These are phyloP conservation scores for Hydropsyche tenuis DNA, from an alignment of 1,140 invertebrate species.

Conservation along the genomic window DNA sequence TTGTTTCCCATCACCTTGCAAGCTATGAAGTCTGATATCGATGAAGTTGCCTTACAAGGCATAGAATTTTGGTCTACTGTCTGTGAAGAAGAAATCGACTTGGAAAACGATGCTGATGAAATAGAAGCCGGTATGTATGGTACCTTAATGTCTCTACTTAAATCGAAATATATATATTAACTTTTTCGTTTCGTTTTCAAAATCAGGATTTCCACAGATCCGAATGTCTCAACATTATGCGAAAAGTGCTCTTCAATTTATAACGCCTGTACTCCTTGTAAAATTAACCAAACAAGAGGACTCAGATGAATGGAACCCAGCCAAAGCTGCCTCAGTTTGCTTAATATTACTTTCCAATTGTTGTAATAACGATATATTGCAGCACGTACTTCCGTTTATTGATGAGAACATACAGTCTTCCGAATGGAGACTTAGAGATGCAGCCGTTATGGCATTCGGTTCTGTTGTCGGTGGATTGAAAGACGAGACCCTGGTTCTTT, in stretches of 20 bases:
- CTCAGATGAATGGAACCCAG: slow-evolving; percentile 99
- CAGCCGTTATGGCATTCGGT: slow-evolving; percentile 98
- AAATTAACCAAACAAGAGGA: slow-evolving; percentile 98
- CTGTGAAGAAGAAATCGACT: slow-evolving; percentile 98
- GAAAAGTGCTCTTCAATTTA: slow-evolving; percentile 92
- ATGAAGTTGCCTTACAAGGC: slow-evolving; percentile 96
- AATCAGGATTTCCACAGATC: slow-evolving; percentile 52
- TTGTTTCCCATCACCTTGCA: slow-evolving; percentile 99
- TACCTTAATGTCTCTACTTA: neutral
- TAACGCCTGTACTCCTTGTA: slow-evolving; percentile 93
- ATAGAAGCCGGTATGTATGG: slow-evolving; percentile 75
- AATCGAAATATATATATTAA: slow-evolving; percentile 4
- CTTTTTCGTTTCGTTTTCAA: neutral
- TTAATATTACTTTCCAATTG: slow-evolving; percentile 97
- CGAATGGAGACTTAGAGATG: slow-evolving; percentile 96
- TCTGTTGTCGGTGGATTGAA: slow-evolving; percentile 96
- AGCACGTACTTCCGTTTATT: slow-evolving; percentile 95
- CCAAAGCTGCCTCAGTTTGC: slow-evolving; percentile 99
- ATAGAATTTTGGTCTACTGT: slow-evolving; percentile 99
- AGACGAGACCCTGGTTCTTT: slow-evolving; percentile 82
- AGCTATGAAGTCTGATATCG: slow-evolving; percentile 96
- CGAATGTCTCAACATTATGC: slow-evolving; percentile 93
- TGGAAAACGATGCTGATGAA: slow-evolving; percentile 95
- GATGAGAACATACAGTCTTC: slow-evolving; percentile 91
- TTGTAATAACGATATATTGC: slow-evolving; percentile 97